A percentile compares a stretch with the other conserved stretches of the same genome.
Conservation (phyloP, 2,797 vertebrate species). For the Neomorphus geoffroyi region DNA sequence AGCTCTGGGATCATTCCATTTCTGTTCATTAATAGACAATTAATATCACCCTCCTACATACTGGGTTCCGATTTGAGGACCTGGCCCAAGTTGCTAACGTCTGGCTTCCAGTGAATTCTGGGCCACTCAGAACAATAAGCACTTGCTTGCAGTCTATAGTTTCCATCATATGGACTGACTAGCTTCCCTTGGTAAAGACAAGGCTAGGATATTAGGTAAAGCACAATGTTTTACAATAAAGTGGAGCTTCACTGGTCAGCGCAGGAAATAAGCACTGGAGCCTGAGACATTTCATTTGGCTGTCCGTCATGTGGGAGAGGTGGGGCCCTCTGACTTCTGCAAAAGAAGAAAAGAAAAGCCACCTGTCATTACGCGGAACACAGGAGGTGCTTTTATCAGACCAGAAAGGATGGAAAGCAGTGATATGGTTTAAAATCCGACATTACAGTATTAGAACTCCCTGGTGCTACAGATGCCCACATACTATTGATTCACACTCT, state of each 20-base stretch:
- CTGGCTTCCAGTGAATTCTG: conserved; percentile 80
- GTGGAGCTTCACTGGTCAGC: conserved; percentile 93
- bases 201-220: conserved; percentile 86
- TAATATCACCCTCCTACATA: conserved; percentile 66
- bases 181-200: conserved; percentile 82
- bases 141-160: conserved; percentile 78
- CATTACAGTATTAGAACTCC: rapidly evolving
- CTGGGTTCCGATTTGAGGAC: conserved; percentile 71
- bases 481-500: rapidly evolving
- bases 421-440: rapidly evolving
- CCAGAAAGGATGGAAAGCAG: background rate
- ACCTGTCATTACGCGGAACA: background rate
- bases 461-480: background rate
- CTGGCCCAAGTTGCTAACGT: conserved; percentile 74
- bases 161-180: conserved; percentile 78
- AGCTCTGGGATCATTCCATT: conserved; percentile 77
- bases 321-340: conserved; percentile 90
- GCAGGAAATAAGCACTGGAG: conserved; percentile 98
- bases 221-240: conserved; percentile 84
- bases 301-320: conserved; percentile 87
- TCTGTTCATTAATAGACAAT: conserved; percentile 79
- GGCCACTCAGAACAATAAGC: conserved; percentile 74
- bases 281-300: conserved; percentile 94
- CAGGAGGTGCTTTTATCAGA: background rate
- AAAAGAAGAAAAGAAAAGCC: conserved; percentile 71